Evolutionary conservation across 2,888 invertebrate species (phyloP), one percentile per base, ranked within the genome.

Genomic region (Penaeus monodon): DNA sequence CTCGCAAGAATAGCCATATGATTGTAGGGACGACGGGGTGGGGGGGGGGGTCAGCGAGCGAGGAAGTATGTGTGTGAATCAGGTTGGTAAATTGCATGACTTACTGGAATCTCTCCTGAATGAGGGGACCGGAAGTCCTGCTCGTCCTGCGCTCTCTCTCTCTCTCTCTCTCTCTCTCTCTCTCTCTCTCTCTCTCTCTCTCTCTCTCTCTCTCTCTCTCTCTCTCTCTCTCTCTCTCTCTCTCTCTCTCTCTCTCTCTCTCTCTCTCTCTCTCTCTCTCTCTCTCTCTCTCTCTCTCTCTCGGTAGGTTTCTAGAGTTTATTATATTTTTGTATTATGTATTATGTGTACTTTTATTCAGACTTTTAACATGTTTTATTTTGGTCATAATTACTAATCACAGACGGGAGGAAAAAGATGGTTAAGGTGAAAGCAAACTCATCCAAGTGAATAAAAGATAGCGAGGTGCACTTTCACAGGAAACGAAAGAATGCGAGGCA

Each of bases 21-120:
- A 38, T 38, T 73, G 44, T 73, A 73, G 33, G 44, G 33, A 27
- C n/a, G 44, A 7, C 33, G 33, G 44, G 22, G 44, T 33, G n/a
- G n/a, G 74, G 0, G 33, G 27, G 33, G 27, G 33, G 17, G 12
- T 70, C 27, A 29, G 33, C 33, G 17, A 29, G 33, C 33, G 33
- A 29, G 33, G 27, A 70, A 29, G 44, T 78, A 78, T 78, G 44
- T 78, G 44, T 78, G 44, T 78, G 44, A 38, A 78, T 78, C 33
- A 38, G 44, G 33, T 17, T 57, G 57, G 57, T 57, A 57, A 57
- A 57, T 57, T 57, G 57, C 57, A 57, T 57, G 57, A 57, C 57
- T 57, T 57, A 57, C 57, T 57, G 57, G 57, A 57, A 57, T 57
- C 57, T 57, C 57, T 57, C 57, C 57, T 57, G 17, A 57, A 57